Evolutionary conservation across 64 coral and sea anemone species (phyloP), one percentile per base, ranked within the genome.

Genomic region (Actinia equina): DNA sequence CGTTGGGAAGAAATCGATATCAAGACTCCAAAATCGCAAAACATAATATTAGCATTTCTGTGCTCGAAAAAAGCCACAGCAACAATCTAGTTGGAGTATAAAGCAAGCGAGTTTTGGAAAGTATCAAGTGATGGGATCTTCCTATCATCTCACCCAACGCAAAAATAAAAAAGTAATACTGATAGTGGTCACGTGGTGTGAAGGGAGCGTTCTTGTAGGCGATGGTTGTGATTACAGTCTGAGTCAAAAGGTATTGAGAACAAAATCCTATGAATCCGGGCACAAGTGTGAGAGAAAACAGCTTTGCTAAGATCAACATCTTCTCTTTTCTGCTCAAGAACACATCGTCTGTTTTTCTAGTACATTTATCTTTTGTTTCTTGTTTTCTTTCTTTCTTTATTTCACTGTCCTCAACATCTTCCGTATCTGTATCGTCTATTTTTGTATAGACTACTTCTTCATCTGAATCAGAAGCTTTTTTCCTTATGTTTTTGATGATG

Each of bases 111-210:
- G 46, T 49, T 49, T 49, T 49, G 7, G 46, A 49, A 49, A 49
- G 46, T 49, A 49, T 49, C n/a, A 56, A 71, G 19, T 71, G 89
- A 86, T 91, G 77, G 41, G 83, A 91, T 76, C 89, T 52, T 11
- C 89, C 89, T 23, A 88, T 45, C 44, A 88, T 71, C 49, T 94
- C 89, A 17, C 86, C 89, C 4, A 69, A 60, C 71, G 88, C 42
- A 52, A 95, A 89, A 17, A 86, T 58, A n/a, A 89, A 91, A 42
- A 89, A 82, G 46, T 95, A 95, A 14, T 95, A 95, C 58, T 95
- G 93, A 58, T 95, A 95, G 19, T 95, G 93, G 58, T 95, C 93
- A 80, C 93, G 93, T 22, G 93, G 93, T 80, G 12, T 18, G 18
- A 60, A 60, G 14, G 58, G 58, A 11, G 93, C 86, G 49, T 91